Evolutionary conservation across 2,888 invertebrate genomes (phyloP).

Genomic region (Athalia rosae): DNA sequence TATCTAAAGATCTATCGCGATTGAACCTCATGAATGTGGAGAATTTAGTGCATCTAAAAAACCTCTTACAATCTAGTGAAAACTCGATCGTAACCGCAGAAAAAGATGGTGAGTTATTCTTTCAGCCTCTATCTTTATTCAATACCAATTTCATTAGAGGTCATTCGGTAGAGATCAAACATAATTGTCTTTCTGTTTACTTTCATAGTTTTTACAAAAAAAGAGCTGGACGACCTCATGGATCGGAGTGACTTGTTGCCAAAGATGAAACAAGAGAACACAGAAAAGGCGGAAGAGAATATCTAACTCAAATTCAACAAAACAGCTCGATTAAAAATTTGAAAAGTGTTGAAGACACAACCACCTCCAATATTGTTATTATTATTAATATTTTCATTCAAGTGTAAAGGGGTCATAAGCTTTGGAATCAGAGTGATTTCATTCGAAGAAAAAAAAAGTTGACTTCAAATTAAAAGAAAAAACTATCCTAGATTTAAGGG

Average conservation of each 20-base stretch:
- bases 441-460: background rate
- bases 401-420: no score
- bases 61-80: constrained; percentile 63
- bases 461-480: background rate
- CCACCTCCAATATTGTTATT: no score
- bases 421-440: no score
- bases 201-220: constrained; percentile 71
- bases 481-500: background rate
- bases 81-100: constrained; percentile 56
- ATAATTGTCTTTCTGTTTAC: constrained; percentile 33
- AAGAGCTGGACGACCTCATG: constrained; percentile 72
- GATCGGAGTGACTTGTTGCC: constrained; percentile 72
- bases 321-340: background rate
- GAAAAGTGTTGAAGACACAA: background rate
- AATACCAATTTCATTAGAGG: background rate
- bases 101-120: constrained; percentile 60
- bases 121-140: background rate
- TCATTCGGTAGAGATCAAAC: background rate
- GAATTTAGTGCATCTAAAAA: constrained; percentile 57
- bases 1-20: constrained; percentile 63
- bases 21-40: constrained; percentile 30
- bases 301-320: background rate
- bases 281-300: background rate
- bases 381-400: no score
- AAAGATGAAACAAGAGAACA: background rate